A percentile compares a stretch with the other conserved stretches of the same genome.
Conservation (phyloP, 2,797 vertebrate species). For the Triplophysa bombifrons region DNA sequence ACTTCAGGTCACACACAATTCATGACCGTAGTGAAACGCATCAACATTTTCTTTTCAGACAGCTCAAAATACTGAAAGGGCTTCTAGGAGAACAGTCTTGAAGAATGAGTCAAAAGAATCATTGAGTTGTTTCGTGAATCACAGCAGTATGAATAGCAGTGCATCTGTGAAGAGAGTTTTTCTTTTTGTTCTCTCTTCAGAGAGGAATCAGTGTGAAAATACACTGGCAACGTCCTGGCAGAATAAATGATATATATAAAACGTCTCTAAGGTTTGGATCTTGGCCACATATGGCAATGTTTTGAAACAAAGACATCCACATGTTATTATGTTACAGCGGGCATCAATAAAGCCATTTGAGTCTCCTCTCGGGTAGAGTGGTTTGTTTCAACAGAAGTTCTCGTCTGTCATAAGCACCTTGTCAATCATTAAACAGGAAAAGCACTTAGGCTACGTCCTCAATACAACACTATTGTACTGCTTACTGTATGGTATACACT, state of each 20-base stretch:
- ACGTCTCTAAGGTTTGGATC: neutral
- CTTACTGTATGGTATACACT: neutral
- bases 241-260: neutral
- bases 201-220: neutral
- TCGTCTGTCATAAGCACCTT: neutral
- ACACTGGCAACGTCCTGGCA: neutral
- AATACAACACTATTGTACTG: neutral
- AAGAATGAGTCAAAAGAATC: neutral
- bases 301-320: neutral
- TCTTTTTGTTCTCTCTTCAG: neutral
- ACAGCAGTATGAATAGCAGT: neutral
- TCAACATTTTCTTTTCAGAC: conserved; percentile 54
- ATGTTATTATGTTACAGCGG: neutral
- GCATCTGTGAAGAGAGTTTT: neutral
- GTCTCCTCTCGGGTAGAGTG: neutral
- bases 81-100: neutral
- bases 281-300: neutral
- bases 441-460: neutral
- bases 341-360: neutral
- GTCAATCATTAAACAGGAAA: neutral
- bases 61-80: neutral
- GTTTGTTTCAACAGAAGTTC: neutral
- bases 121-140: neutral
- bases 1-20: conserved; percentile 25
- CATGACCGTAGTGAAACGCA: conserved; percentile 23